Conservation (phyloP, 1,140 invertebrate species). For the Melipona quadrifasciata region DNA sequence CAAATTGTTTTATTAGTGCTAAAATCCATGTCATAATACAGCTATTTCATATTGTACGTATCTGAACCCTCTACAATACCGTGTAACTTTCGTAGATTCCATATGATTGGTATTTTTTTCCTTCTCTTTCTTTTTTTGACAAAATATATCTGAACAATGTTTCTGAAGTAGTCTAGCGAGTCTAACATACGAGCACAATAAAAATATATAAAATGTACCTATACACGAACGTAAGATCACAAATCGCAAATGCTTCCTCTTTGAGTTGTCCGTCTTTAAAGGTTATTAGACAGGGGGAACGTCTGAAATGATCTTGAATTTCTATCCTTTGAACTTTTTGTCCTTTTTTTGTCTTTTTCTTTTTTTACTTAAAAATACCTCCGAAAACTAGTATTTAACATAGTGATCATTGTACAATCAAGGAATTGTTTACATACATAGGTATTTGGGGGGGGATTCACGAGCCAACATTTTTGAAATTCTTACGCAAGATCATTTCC, state of each 20-base stretch:
- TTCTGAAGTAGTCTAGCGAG: neutral
- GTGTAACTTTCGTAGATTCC: neutral
- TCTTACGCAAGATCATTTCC: neutral
- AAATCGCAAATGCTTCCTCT: neutral
- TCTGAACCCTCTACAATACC: conserved; percentile 17
- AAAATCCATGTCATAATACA: conserved; percentile 32
- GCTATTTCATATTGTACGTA: conserved; percentile 34
- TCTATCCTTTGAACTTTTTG: neutral
- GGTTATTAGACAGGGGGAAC: neutral
- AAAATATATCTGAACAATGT: neutral
- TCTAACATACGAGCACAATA: neutral
- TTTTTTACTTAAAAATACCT: neutral
- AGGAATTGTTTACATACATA: neutral
- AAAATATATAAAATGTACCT: neutral
- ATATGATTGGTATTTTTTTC: neutral
- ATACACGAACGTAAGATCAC: neutral
- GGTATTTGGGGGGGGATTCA: neutral
- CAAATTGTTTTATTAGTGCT: conserved; percentile 26
- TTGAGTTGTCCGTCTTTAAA: neutral
- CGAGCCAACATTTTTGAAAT: neutral
- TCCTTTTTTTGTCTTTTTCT: too few species aligned
- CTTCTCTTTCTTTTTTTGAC: neutral
- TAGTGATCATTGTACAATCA: neutral
- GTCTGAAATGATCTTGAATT: neutral
- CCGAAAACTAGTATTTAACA: neutral